Conservation (phyloP, 2,113 vertebrate species). For the Eptesicus fuscus region DNA sequence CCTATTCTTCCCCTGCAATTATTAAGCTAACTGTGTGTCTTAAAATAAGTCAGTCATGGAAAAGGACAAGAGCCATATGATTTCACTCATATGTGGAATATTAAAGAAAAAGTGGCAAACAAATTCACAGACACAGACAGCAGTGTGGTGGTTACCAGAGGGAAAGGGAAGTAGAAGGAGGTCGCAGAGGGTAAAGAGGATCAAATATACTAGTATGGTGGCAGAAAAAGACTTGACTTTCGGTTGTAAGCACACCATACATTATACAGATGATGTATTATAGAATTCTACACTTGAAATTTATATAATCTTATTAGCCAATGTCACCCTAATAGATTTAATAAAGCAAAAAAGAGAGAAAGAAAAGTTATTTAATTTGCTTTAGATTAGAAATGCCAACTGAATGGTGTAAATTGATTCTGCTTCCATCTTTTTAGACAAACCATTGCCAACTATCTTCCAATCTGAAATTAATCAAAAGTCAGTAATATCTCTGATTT, state of each 20-base stretch:
- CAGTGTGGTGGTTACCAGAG: not conserved
- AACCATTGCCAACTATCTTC: not conserved
- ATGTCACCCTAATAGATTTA: not conserved
- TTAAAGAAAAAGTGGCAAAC: not conserved
- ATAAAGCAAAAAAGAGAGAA: not conserved
- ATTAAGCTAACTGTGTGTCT: not conserved
- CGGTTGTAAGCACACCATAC: not conserved
- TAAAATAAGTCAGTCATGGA: not conserved
- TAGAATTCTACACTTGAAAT: not conserved
- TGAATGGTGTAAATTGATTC: constrained; percentile 27
- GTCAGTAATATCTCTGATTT: not conserved
- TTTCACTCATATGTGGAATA: not conserved
- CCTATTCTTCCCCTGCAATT: not conserved
- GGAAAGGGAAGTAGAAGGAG: no score
- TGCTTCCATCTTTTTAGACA: not conserved
- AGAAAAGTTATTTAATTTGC: not conserved
- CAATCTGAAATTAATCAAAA: not conserved
- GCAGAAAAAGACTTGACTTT: not conserved
- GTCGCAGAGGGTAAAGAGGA: not conserved
- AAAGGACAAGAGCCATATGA: not conserved
- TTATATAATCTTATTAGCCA: not conserved
- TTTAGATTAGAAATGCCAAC: constrained; percentile 1
- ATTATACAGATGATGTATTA: not conserved
- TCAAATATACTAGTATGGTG: not conserved
- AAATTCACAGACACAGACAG: not conserved